Evolutionary conservation across 2,888 invertebrate species (phyloP), one percentile per base, ranked within the genome.

Genomic region (Lissonota sp.): DNA sequence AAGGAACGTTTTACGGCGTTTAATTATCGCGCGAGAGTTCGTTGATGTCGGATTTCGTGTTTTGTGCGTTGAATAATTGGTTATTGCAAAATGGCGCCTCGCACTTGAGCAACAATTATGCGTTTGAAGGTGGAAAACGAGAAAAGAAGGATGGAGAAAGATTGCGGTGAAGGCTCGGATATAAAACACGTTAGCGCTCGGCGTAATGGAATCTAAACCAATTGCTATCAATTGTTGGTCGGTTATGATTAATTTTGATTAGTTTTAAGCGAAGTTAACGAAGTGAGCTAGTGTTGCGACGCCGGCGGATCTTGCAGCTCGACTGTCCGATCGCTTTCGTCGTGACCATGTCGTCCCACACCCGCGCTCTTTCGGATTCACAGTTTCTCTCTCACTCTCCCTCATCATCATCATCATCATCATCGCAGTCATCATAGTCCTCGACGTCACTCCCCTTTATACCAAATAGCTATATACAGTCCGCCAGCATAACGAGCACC

Each of bases 171-270:
- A 26, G 1, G 58, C 51, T 44, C 39, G 69, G 70, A 71, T 80
- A 80, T 77, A 78, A 80, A 72, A 74, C 76, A 69, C 70, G 64
- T 64, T 57, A 66, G 74, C 77, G 63, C 71, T 70, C 77, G 26
- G 79, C 75, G 79, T 90, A 90, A 91, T 90, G 89, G 89, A 91
- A 90, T 91, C 91, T 87, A 87, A 87, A 88, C 88, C 92, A 92
- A 92, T 92, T 91, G 91, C 88, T 88, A 90, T 90, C 91, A 92
- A 92, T 92, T 91, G 91, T 90, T 91, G 88, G 85, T 87, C 82
- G 90, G 88, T 91, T 91, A 90, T 91, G 90, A 91, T 91, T 91
- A 91, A 91, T 91, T 91, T 91, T 90, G 90, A 91, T 91, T 91
- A 90, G 89, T 89, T 89, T 89, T 88, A 89, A 90, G 88, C 87